Percentiles rank a stretch among this genome's conserved stretches.
phyloP scores from a whole-genome alignment of 1,140 invertebrate species.

The Heliconius nattereri region DNA sequence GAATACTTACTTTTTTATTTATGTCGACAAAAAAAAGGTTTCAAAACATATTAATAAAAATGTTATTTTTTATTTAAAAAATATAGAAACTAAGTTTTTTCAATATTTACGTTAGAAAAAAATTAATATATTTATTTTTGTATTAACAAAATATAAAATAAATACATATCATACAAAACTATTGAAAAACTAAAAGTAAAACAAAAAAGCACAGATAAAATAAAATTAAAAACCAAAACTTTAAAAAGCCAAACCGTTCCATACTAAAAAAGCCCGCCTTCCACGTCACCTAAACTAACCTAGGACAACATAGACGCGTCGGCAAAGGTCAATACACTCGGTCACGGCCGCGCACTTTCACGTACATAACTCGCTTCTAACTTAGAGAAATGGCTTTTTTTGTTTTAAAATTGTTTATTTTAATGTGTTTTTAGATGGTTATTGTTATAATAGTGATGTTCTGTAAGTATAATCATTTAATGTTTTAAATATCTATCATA shows the following conservation, averaged over 20 bases:
- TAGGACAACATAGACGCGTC: slow-evolving; percentile 74
- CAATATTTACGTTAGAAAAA: not conserved
- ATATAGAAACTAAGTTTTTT: not conserved
- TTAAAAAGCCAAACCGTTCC: not conserved
- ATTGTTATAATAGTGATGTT: not conserved
- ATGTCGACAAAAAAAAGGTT: not conserved
- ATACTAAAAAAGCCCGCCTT: slow-evolving; percentile 44
- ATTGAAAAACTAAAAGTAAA: not conserved
- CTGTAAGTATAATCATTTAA: not conserved
- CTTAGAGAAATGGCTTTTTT: slow-evolving; percentile 26
- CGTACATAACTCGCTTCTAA: slow-evolving; percentile 43
- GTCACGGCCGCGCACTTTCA: slow-evolving; percentile 74
- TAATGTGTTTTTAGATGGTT: not conserved
- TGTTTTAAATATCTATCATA: too few relatives aligned
- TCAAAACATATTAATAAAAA: too few relatives aligned
- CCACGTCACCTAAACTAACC: slow-evolving; percentile 69
- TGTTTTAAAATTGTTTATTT: not conserved
- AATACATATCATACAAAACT: not conserved
- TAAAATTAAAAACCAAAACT: not conserved
- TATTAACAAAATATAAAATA: not conserved
- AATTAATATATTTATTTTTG: not conserved
- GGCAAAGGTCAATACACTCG: slow-evolving; percentile 74
- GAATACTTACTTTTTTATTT: not conserved
- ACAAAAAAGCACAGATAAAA: not conserved
- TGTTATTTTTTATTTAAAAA: too few relatives aligned